Evolutionary conservation across 1,140 invertebrate species (phyloP).

Genomic region (Yoshiicerus persimilis): DNA sequence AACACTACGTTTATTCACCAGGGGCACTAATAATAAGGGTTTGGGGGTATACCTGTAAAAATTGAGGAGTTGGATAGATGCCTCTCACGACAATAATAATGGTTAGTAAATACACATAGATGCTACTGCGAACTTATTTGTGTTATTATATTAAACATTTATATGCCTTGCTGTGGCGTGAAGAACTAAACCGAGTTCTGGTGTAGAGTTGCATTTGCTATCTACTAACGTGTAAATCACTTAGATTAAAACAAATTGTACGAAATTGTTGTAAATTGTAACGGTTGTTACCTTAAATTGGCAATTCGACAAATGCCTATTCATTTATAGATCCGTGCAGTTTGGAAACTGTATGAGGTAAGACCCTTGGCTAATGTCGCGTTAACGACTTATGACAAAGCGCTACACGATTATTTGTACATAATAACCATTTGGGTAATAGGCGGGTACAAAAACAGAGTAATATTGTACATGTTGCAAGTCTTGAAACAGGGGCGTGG

Average conservation of each 20-base stretch:
- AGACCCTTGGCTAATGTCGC: background rate
- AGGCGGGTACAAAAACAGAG: background rate
- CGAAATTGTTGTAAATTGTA: background rate
- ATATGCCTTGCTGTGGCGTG: no score
- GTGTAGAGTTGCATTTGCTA: no score
- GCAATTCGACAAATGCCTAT: background rate
- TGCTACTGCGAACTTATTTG: no score
- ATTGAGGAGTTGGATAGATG: no score
- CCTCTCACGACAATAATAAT: no score
- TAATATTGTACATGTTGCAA: background rate
- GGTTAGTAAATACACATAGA: no score
- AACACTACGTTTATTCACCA: no score
- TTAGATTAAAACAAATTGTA: background rate
- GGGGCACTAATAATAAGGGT: no score
- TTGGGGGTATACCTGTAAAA: no score
- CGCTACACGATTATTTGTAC: background rate
- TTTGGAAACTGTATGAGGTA: background rate
- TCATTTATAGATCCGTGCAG: background rate
- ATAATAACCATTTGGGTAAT: background rate
- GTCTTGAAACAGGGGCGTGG: no score
- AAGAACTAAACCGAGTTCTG: no score
- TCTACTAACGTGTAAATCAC: background rate
- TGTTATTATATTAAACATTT: no score
- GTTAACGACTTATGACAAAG: background rate
- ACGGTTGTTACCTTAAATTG: background rate